phyloP scores from a whole-genome alignment of 2,888 invertebrate genomes.

The Torymus tubicola region DNA sequence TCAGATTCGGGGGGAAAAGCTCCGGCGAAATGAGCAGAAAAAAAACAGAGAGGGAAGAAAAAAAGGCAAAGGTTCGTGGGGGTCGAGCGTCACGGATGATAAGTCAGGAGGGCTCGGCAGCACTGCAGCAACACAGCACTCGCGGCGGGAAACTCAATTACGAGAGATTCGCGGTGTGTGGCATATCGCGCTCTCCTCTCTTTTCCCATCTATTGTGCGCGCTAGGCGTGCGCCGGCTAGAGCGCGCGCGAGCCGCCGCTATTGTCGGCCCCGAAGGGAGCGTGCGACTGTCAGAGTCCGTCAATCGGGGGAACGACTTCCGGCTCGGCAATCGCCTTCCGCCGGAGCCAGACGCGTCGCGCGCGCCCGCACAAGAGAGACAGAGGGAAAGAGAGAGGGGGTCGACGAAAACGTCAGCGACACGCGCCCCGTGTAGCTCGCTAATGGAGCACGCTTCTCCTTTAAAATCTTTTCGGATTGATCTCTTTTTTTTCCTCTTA shows the following conservation, averaged over 20 bases:
- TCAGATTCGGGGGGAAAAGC: not conserved
- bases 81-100: slow-evolving; percentile 45
- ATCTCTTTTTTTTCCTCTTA: slow-evolving; percentile 23
- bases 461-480: slow-evolving; percentile 32
- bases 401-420: slow-evolving; percentile 40
- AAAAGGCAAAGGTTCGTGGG: not conserved
- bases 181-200: slow-evolving; percentile 14
- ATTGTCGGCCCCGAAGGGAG: slow-evolving; percentile 40
- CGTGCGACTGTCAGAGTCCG: slow-evolving; percentile 54
- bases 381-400: not conserved
- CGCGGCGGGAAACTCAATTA: slow-evolving; percentile 53
- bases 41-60: slow-evolving; percentile 9
- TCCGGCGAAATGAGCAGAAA: slow-evolving; percentile 12
- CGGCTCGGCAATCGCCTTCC: slow-evolving; percentile 48
- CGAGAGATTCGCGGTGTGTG: slow-evolving; percentile 48
- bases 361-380: not conserved
- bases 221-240: not conserved
- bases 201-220: slow-evolving; percentile 48
- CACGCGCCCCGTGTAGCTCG: slow-evolving; percentile 41
- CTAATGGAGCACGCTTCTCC: slow-evolving; percentile 24
- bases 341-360: not conserved
- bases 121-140: too few relatives aligned
- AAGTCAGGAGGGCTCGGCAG: slow-evolving; percentile 45
- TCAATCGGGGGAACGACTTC: slow-evolving; percentile 52
- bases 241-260: slow-evolving; percentile 7